Percentiles rank a stretch among this genome's conserved stretches.
phyloP scores from a whole-genome alignment of 2,888 invertebrate genomes.

The Ethmia dodecea region DNA sequence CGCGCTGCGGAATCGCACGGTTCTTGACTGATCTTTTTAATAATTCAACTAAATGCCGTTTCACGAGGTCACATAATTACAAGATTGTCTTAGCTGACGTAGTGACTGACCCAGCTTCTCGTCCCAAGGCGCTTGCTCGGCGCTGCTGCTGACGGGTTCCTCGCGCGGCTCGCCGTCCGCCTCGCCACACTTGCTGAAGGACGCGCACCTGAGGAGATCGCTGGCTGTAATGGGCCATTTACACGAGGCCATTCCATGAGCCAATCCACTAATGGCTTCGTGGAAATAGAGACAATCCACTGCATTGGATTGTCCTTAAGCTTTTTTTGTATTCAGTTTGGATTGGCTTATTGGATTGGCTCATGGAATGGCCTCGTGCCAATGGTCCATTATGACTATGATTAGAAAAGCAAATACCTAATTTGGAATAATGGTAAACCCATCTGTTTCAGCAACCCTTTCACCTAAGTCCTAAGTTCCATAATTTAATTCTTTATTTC shows the following conservation, averaged over 20 bases:
- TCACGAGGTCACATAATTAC: neutral
- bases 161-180: constrained; percentile 28
- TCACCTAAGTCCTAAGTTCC: too few species aligned
- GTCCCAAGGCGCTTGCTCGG: constrained; percentile 49
- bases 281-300: constrained; percentile 19
- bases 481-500: too few species aligned
- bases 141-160: constrained; percentile 41
- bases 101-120: constrained; percentile 35
- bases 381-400: too few species aligned
- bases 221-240: constrained; percentile 23
- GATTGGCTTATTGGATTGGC: too few species aligned
- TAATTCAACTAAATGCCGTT: neutral
- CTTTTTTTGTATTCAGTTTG: neutral
- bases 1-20: neutral
- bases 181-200: constrained; percentile 24
- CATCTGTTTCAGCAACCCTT: too few species aligned
- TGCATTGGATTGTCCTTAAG: neutral
- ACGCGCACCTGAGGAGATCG: constrained; percentile 31
- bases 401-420: too few species aligned
- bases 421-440: too few species aligned
- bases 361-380: too few species aligned
- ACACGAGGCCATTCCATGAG: constrained; percentile 12
- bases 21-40: neutral
- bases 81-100: neutral
- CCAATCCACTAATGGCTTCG: too few species aligned